phyloP scores from a whole-genome alignment of 2,888 invertebrate species.

The Agonopterix alstromeriana region DNA sequence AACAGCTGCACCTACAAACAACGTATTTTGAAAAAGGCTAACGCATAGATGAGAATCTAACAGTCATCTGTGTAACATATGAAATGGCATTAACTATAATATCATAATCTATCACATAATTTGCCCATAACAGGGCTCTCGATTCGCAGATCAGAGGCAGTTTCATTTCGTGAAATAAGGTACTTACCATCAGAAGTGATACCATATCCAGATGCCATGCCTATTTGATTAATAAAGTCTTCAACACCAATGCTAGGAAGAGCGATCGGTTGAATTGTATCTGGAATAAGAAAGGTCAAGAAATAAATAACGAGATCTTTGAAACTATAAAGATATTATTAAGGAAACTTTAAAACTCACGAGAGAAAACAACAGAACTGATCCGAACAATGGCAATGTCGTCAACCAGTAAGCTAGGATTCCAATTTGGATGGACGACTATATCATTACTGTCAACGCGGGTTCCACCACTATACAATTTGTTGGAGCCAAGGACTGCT shows the following conservation, averaged over 20 bases:
- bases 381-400: background rate
- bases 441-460: constrained; percentile 7
- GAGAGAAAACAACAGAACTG: background rate
- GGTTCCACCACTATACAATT: constrained; percentile 9
- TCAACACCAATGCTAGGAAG: constrained; percentile 27
- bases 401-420: background rate
- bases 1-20: constrained; percentile 27
- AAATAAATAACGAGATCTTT: background rate
- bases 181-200: constrained; percentile 24
- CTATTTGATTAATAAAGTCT: constrained; percentile 8
- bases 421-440: background rate
- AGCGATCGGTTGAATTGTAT: constrained; percentile 20
- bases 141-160: no score
- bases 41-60: background rate
- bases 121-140: no score
- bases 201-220: constrained; percentile 46
- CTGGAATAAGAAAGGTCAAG: constrained; percentile 17
- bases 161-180: no score
- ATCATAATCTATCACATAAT: background rate
- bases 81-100: background rate
- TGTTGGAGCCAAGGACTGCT: constrained; percentile 10
- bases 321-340: background rate
- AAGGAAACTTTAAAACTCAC: background rate
- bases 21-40: background rate
- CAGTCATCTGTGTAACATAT: no score